phyloP scores from a whole-genome alignment of 2,888 invertebrate genomes.

The Lasioglossum vierecki region DNA sequence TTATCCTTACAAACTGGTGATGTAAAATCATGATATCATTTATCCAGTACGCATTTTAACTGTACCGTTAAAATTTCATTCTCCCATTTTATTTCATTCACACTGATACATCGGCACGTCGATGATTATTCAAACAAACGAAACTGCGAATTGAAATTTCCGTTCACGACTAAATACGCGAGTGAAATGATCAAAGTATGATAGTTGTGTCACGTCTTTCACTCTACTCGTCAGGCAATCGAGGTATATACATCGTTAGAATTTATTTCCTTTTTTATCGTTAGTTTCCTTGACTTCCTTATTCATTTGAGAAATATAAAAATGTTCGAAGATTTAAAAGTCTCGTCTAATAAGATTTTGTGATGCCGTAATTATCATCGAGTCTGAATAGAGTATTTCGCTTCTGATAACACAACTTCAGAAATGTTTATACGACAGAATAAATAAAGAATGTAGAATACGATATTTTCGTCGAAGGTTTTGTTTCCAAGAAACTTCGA shows the following conservation, averaged over 20 bases:
- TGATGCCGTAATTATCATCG: background rate
- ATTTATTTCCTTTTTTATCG: background rate
- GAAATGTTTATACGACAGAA: background rate
- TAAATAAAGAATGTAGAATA: background rate
- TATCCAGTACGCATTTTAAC: constrained; percentile 10
- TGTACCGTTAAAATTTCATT: constrained; percentile 10
- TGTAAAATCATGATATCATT: constrained; percentile 27
- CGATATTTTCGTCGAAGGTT: background rate
- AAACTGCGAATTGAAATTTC: constrained; percentile 23
- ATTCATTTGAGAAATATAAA: constrained; percentile 31
- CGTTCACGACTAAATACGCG: constrained; percentile 16
- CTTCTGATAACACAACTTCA: background rate
- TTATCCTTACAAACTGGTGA: constrained; percentile 23
- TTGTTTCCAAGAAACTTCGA: background rate
- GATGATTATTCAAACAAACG: constrained; percentile 31
- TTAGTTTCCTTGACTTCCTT: constrained; percentile 4
- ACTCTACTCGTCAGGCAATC: constrained; percentile 17
- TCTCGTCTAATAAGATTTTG: background rate
- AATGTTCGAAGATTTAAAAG: background rate
- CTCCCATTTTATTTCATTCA: background rate
- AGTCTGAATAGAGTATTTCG: background rate
- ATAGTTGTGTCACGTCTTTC: constrained; percentile 22
- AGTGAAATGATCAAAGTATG: constrained; percentile 33
- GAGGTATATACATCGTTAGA: constrained; percentile 52
- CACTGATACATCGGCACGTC: constrained; percentile 25